Evolutionary conservation across 1,140 invertebrate genomes (phyloP).

Genomic region (Arctopsyche grandis): DNA sequence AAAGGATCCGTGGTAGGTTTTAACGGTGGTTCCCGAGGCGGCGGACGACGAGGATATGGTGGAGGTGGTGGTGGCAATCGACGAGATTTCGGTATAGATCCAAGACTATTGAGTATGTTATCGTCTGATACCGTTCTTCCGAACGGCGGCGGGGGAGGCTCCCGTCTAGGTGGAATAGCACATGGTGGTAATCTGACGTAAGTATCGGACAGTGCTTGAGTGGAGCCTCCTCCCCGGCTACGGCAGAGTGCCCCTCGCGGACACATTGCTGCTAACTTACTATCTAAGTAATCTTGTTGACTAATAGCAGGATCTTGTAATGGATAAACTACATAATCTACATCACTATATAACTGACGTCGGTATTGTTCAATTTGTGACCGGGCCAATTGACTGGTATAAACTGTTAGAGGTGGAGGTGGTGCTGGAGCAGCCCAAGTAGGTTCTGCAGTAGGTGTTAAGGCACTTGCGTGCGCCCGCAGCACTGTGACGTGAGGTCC

Average conservation of each 20-base stretch:
- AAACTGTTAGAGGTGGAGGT: conserved; percentile 71
- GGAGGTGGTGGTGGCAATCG: conserved; percentile 75
- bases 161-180: conserved; percentile 66
- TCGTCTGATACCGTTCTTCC: conserved; percentile 79
- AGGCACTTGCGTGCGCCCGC: conserved; percentile 61
- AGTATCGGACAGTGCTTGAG: conserved; percentile 78
- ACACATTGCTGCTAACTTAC: conserved; percentile 75
- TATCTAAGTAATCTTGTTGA: conserved; percentile 89
- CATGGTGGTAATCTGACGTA: conserved; percentile 73
- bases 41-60: conserved; percentile 72
- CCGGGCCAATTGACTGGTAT: conserved; percentile 76
- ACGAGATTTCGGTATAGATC: conserved; percentile 66
- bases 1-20: conserved; percentile 51
- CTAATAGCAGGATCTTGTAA: conserved; percentile 87
- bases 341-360: conserved; percentile 87
- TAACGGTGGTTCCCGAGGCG: conserved; percentile 73
- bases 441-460: conserved; percentile 59
- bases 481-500: conserved; percentile 55
- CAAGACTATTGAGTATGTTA: conserved; percentile 73
- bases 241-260: conserved; percentile 48
- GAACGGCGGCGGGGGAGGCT: conserved; percentile 67
- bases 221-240: conserved; percentile 66
- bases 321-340: conserved; percentile 90
- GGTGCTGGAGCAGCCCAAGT: conserved; percentile 68
- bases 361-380: conserved; percentile 86